Evolutionary conservation across 2,113 vertebrate genomes (phyloP).

Genomic region (Dascyllus trimaculatus): DNA sequence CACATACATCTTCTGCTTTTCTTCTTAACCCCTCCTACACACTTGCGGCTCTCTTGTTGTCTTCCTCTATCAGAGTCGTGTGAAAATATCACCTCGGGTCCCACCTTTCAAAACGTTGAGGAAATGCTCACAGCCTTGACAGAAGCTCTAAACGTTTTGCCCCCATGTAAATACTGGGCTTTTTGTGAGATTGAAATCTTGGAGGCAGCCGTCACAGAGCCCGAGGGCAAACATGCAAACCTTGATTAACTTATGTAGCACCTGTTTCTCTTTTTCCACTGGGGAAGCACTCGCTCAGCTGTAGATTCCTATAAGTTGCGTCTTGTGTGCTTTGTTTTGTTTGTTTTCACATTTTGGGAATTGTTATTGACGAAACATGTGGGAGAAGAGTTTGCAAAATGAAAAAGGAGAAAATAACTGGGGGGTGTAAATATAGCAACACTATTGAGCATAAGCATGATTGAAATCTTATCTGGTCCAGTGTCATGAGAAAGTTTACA

Average conservation of each 20-base stretch:
- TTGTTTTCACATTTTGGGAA: conserved; percentile 9
- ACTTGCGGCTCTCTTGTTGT: conserved; percentile 36
- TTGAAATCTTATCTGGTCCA: conserved; percentile 45
- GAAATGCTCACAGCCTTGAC: conserved; percentile 64
- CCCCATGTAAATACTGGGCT: conserved; percentile 74
- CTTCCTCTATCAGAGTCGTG: conserved; percentile 38
- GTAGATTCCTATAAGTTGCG: conserved; percentile 19
- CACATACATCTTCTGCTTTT: conserved; percentile 47
- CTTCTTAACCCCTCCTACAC: conserved; percentile 50
- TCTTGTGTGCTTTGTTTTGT: neutral
- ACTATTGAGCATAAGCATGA: conserved; percentile 13
- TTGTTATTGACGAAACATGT: neutral
- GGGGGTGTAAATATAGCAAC: conserved; percentile 13
- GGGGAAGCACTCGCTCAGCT: conserved; percentile 19
- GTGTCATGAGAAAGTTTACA: conserved; percentile 28
- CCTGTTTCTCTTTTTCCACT: conserved; percentile 3
- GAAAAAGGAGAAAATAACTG: neutral
- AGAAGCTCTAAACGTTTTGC: conserved; percentile 69
- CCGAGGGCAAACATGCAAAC: conserved; percentile 78
- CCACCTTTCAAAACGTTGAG: conserved; percentile 72
- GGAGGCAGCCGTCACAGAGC: conserved; percentile 63
- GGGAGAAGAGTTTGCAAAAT: neutral
- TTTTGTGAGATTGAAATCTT: conserved; percentile 61
- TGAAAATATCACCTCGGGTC: conserved; percentile 77
- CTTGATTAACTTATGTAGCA: conserved; percentile 74